phyloP scores from a whole-genome alignment of 2,113 vertebrate species.

The Pan paniscus region DNA sequence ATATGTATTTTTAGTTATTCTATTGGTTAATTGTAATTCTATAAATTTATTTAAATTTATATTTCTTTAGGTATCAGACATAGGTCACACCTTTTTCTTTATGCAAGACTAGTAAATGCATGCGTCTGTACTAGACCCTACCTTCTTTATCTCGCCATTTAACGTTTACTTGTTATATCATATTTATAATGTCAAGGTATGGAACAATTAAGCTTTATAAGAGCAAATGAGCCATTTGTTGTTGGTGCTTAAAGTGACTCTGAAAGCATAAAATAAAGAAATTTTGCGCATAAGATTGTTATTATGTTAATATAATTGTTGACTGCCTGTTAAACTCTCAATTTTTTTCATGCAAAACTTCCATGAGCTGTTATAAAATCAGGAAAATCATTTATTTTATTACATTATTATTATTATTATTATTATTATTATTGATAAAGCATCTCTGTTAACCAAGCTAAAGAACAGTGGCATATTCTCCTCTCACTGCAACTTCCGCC shows the following conservation, averaged over 20 bases:
- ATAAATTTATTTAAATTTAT: not conserved
- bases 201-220: not conserved
- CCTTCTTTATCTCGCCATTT: not conserved
- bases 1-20: not conserved
- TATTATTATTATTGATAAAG: no score
- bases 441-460: no score
- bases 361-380: not conserved
- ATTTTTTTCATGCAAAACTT: not conserved
- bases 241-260: not conserved
- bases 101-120: not conserved
- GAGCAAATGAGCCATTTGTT: not conserved
- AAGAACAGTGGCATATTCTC: no score
- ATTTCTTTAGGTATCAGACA: not conserved
- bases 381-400: not conserved
- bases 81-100: not conserved
- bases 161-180: not conserved
- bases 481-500: no score
- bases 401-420: no score
- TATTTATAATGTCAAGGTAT: not conserved
- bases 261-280: not conserved
- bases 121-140: not conserved
- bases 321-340: not conserved
- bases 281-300: not conserved
- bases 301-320: not conserved
- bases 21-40: not conserved